Conservation (phyloP, 2,113 vertebrate genomes). For the Grantiella picta region DNA sequence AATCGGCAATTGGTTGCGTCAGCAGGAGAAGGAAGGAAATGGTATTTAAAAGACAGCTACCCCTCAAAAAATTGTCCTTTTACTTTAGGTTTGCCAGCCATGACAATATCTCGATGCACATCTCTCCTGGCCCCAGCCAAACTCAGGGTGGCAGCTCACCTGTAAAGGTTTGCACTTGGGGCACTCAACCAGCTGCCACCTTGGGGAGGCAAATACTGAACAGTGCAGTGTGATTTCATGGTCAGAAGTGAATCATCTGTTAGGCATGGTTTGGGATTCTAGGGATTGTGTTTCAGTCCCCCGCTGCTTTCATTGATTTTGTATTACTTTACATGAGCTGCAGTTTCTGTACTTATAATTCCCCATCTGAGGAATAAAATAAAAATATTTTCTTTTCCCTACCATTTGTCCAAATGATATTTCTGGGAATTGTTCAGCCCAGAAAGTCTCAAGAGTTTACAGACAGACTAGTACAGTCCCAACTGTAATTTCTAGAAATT, state of each 20-base stretch:
- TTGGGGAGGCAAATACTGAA: not conserved
- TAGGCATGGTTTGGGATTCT: not conserved
- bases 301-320: not conserved
- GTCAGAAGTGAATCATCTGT: not conserved
- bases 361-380: not conserved
- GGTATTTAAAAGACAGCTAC: not conserved
- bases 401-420: not conserved
- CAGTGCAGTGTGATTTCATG: not conserved
- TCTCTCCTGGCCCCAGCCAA: not conserved
- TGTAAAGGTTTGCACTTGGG: not conserved
- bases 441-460: not conserved
- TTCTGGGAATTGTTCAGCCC: constrained; percentile 2
- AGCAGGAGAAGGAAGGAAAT: not conserved
- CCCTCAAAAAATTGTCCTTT: not conserved
- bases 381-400: not conserved
- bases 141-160: not conserved
- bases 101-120: not conserved
- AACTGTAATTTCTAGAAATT: not conserved
- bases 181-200: not conserved
- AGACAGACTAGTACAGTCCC: not conserved
- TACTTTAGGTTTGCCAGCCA: not conserved
- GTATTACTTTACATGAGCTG: not conserved
- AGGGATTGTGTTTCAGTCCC: not conserved
- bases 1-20: not conserved
- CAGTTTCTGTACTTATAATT: not conserved